Evolutionary conservation across 2,113 vertebrate genomes (phyloP).

Genomic region (Phaethornis superciliosus): DNA sequence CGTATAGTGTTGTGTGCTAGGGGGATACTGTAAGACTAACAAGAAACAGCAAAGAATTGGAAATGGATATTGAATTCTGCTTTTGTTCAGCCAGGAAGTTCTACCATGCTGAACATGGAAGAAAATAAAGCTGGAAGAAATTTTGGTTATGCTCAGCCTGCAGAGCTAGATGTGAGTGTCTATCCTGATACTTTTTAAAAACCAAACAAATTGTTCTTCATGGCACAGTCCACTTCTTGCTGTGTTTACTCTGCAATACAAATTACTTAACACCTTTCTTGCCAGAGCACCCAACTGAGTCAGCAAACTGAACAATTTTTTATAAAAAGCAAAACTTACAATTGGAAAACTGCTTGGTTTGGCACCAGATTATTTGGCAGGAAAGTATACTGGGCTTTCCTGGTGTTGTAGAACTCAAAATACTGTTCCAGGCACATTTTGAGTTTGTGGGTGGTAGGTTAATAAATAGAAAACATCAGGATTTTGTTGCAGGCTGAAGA

Average conservation of each 20-base stretch:
- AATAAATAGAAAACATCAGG: not conserved
- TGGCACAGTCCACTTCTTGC: not conserved
- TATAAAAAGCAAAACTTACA: not conserved
- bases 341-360: not conserved
- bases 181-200: not conserved
- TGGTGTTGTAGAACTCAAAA: not conserved
- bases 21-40: not conserved
- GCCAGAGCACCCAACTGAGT: not conserved
- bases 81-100: conserved; percentile 45
- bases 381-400: not conserved
- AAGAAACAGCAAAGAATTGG: not conserved
- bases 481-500: not conserved
- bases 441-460: not conserved
- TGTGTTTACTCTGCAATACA: not conserved
- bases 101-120: not conserved
- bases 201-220: not conserved
- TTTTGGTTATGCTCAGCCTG: conserved; percentile 6
- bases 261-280: not conserved
- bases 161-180: conserved; percentile 57
- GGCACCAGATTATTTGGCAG: not conserved
- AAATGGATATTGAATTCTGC: not conserved
- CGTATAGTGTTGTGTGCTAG: not conserved
- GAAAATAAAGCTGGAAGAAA: conserved; percentile 36
- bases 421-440: not conserved
- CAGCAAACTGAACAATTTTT: not conserved